Conservation (phyloP, 2,113 vertebrate species). For the Halichoeres trimaculatus region DNA sequence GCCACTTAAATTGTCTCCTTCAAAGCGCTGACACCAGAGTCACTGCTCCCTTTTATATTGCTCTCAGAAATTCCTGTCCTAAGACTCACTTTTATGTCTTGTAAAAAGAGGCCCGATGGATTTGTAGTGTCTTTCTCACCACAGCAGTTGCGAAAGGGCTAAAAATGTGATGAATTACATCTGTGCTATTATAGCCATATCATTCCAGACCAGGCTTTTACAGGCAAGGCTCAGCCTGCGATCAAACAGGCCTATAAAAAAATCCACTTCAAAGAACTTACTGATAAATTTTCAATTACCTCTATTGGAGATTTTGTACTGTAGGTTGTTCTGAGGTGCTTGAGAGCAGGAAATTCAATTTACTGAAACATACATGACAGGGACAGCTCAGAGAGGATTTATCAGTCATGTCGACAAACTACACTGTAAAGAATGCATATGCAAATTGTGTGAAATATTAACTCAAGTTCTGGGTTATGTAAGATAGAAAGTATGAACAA, state of each 20-base stretch:
- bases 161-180: slow-evolving; percentile 76
- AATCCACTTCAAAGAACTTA: slow-evolving; percentile 69
- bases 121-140: slow-evolving; percentile 71
- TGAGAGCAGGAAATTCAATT: slow-evolving; percentile 49
- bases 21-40: slow-evolving; percentile 63
- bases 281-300: slow-evolving; percentile 74
- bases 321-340: slow-evolving; percentile 57
- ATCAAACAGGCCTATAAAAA: slow-evolving; percentile 62
- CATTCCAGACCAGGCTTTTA: slow-evolving; percentile 60
- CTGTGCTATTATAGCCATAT: slow-evolving; percentile 66
- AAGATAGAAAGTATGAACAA: slow-evolving; percentile 11
- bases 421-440: slow-evolving; percentile 14
- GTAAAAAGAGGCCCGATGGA: slow-evolving; percentile 59
- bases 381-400: slow-evolving; percentile 39
- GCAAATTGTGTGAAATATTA: slow-evolving; percentile 19
- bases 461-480: slow-evolving; percentile 8
- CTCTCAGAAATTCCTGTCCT: slow-evolving; percentile 67
- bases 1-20: slow-evolving; percentile 56
- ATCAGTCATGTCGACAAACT: slow-evolving; percentile 35
- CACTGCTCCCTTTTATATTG: slow-evolving; percentile 63
- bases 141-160: slow-evolving; percentile 63
- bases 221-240: slow-evolving; percentile 54
- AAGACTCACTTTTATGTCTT: slow-evolving; percentile 71
- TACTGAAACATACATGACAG: slow-evolving; percentile 49
- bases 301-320: slow-evolving; percentile 56